Conservation (phyloP, 2,113 vertebrate genomes). For the Falcunculus frontatus region DNA sequence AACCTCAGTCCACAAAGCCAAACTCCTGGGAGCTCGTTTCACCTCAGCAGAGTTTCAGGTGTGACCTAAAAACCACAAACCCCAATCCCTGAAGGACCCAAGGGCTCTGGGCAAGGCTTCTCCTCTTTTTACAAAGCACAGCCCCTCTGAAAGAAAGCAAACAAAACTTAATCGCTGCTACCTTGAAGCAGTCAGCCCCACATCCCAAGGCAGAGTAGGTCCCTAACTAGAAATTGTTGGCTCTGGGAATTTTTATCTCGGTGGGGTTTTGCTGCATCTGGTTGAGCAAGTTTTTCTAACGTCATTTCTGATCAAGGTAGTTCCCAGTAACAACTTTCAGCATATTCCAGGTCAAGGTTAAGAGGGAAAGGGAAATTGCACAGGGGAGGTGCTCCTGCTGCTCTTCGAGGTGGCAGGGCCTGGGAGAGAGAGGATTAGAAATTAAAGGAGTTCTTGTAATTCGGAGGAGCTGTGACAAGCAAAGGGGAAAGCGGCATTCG, state of each 20-base stretch:
- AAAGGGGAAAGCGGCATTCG: background rate
- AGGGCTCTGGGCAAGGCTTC: background rate
- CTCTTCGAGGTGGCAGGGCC: background rate
- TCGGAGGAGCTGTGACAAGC: background rate
- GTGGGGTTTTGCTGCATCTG: background rate
- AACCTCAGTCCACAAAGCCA: fast-evolving
- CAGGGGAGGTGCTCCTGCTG: background rate
- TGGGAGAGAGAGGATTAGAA: background rate
- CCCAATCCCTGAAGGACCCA: background rate
- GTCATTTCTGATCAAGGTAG: constrained; percentile 50
- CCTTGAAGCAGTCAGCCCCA: background rate
- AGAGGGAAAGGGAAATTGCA: constrained; percentile 47
- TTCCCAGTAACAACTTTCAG: constrained; percentile 43
- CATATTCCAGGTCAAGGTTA: constrained; percentile 50
- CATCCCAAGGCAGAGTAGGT: background rate
- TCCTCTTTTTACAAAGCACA: background rate
- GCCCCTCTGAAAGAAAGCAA: constrained; percentile 14
- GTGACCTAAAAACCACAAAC: background rate
- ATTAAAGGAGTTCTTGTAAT: background rate
- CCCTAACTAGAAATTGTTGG: background rate
- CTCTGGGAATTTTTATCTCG: background rate
- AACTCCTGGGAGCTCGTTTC: background rate
- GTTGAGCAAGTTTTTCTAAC: background rate
- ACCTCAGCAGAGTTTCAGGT: background rate
- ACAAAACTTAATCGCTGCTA: constrained; percentile 21